Base-by-base conservation (phyloP, 1,140 invertebrate genomes). In the Probaryconus sp. region DNA sequence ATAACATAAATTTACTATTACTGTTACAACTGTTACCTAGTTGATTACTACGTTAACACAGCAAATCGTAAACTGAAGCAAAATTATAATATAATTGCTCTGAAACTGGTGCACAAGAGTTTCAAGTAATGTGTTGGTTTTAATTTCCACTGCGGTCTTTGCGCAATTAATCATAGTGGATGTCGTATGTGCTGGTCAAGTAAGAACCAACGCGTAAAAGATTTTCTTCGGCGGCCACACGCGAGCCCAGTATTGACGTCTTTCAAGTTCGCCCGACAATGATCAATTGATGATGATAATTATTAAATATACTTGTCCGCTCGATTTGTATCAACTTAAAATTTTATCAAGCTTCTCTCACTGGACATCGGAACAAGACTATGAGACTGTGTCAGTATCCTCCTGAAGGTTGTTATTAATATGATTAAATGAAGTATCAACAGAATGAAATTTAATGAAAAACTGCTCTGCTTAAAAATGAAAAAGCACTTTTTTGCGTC, bases 211-310 rank as follows among this genome's bases (percentile, higher is more conserved):
- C 56, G 64, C 64, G 33, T 40, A 64, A 75, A 63, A 50, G 37
- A 37, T 58, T 64, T 48, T n/a, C 30, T 50, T 51, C 28, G 37
- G 18, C 40, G 16, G 37, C 26, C 26, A 51, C 68, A 71, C 70
- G 61, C 70, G 56, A 63, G n/a, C 31, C 13, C 31, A 67, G 40
- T 67, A 73, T 67, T 61, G 70, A 73, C 70, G 63, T 73, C 53
- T 61, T 47, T 55, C 55, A 73, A 73, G 61, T 73, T 73, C 58
- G 48, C 33, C 28, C 6, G 37, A n/a, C 30, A 26, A 42, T 30
- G n/a, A n/a, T n/a, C n/a, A n/a, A n/a, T n/a, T n/a, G n/a, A n/a
- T n/a, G n/a, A n/a, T n/a, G n/a, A n/a, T n/a, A n/a, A n/a, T n/a
- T n/a, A n/a, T n/a, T n/a, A n/a, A n/a, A n/a, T n/a, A n/a, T n/a